Percentiles rank a stretch among this genome's conserved stretches.
Conservation (phyloP, 2,797 vertebrate genomes). For the Leptoclinus maculatus region DNA sequence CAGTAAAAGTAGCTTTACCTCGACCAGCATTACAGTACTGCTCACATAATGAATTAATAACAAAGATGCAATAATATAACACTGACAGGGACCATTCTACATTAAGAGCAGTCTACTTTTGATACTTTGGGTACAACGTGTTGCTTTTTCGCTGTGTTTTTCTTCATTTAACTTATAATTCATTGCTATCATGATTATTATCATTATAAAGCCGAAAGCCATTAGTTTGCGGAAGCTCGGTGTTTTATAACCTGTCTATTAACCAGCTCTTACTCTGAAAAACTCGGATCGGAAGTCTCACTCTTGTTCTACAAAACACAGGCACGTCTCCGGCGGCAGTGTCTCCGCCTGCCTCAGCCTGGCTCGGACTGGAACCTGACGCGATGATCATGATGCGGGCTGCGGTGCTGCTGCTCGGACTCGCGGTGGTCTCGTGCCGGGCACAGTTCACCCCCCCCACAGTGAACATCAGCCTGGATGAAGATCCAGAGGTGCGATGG, state of each 20-base stretch:
- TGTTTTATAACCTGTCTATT: not conserved
- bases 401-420: slow-evolving; percentile 30
- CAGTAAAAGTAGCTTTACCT: not conserved
- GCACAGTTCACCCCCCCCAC: slow-evolving; percentile 65
- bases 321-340: not conserved
- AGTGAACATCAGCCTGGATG: slow-evolving; percentile 79
- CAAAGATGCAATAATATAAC: not conserved
- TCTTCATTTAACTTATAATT: not conserved
- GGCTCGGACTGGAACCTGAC: not conserved
- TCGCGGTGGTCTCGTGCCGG: not conserved
- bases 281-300: not conserved
- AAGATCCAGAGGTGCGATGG: slow-evolving; percentile 73
- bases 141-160: not conserved
- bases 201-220: not conserved
- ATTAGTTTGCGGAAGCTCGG: not conserved
- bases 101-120: not conserved
- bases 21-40: not conserved
- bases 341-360: not conserved
- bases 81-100: too few relatives aligned
- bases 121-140: not conserved
- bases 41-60: not conserved
- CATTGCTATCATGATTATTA: not conserved
- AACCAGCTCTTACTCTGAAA: slow-evolving; percentile 54
- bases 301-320: not conserved
- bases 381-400: not conserved